These are phyloP conservation scores for Lithophane semibrunnea DNA, from an alignment of 2,888 invertebrate species.

Conservation along the genomic window DNA sequence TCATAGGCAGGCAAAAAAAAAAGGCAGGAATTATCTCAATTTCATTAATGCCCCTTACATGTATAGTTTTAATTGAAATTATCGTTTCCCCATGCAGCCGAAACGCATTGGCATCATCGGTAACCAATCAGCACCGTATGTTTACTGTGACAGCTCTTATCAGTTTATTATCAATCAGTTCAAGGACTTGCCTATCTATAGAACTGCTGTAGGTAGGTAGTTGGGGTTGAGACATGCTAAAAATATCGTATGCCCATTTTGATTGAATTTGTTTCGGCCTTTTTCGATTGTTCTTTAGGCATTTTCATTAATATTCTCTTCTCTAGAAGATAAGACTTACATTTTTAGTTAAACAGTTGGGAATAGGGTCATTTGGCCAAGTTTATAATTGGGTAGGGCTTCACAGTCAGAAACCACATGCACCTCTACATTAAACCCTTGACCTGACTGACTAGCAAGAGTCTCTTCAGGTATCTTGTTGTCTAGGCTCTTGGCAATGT, in stretches of 20 bases:
- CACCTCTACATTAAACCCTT: neutral
- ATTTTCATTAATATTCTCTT: neutral
- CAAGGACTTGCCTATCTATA: conserved; percentile 53
- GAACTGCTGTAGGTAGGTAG: neutral
- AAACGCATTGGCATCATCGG: neutral
- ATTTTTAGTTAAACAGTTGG: neutral
- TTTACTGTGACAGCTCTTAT: conserved; percentile 27
- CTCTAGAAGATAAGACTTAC: neutral
- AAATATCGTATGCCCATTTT: neutral
- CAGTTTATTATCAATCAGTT: conserved; percentile 59
- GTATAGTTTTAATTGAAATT: neutral
- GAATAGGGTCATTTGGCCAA: neutral
- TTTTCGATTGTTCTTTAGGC: neutral
- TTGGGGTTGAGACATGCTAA: neutral
- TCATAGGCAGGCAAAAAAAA: no score
- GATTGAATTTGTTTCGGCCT: neutral
- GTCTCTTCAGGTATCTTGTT: neutral
- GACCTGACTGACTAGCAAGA: neutral
- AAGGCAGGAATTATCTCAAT: no score
- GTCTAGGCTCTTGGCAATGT: neutral
- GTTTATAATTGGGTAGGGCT: neutral
- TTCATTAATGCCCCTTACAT: no score
- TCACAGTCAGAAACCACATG: neutral
- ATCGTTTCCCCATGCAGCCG: neutral
- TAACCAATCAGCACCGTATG: conserved; percentile 22